Evolutionary conservation across 2,888 invertebrate species (phyloP), one percentile per base, ranked within the genome.

Genomic region (Phyto melanocephala): DNA sequence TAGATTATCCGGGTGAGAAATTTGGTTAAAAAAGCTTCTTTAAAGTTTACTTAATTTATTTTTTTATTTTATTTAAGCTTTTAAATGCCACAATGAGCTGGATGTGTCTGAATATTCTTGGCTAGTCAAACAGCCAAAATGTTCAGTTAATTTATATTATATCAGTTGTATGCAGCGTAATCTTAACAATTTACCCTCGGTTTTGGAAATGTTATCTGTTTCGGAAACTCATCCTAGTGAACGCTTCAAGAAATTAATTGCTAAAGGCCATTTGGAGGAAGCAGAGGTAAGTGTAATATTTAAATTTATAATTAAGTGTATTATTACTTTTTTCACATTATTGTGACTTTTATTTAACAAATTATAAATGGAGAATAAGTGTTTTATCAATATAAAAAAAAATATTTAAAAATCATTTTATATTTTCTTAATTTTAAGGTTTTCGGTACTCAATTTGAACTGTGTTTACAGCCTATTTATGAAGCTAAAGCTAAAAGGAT

Each of bases 201-300:
- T 87, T 76, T 88, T 91, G 72, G 89, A 90, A 87, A 89, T 91
- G 89, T 88, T 89, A 84, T 84, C 89, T 33, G 88, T 91, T 0
- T 89, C 89, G 0, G 92, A 91, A 86, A 90, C 91, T 0, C 88
- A 90, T 84, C 92, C 92, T 1, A 87, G 86, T 54, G 89, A 91
- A 84, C 88, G 91, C 3, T 87, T 91, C 6, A 89, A 89, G 37
- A 91, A 91, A 84, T 86, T 91, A 0, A 89, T 91, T 63, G 87
- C 88, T n/a, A 90, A 90, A 52, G 91, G 91, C 3, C 89, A 89
- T 58, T 85, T 91, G 11, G 89, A 91, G 63, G 90, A 91, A 77
- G 91, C 91, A 0, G 92, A 91, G 86, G 90, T 90, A 78, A 8
- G n/a, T 50, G 17, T 4, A 52, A 47, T 24, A 17, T 2, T 22